Conservation (phyloP, 2,797 vertebrate genomes). For the Podarcis lilfordi region DNA sequence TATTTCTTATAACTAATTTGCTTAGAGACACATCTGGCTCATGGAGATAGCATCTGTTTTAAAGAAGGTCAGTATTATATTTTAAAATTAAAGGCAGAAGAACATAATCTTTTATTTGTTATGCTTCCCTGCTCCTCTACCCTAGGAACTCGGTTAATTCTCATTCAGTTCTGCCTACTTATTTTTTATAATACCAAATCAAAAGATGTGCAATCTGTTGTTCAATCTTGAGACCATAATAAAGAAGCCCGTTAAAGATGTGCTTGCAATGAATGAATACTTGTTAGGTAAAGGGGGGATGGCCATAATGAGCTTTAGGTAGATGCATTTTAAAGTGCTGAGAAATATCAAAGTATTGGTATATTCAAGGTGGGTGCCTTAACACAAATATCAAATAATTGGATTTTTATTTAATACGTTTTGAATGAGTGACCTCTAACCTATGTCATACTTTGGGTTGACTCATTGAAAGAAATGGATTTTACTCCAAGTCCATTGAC, state of each 20-base stretch:
- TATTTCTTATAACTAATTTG: constrained; percentile 78
- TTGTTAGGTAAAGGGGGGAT: neutral
- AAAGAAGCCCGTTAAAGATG: neutral
- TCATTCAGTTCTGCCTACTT: constrained; percentile 28
- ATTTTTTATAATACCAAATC: constrained; percentile 46
- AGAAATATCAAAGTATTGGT: constrained; percentile 9
- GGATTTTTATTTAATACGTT: neutral
- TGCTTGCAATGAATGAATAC: constrained; percentile 13
- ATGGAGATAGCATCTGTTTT: constrained; percentile 72
- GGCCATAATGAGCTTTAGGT: neutral
- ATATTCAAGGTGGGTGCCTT: neutral
- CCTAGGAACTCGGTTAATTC: constrained; percentile 50
- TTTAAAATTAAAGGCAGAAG: constrained; percentile 65
- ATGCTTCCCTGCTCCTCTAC: constrained; percentile 43
- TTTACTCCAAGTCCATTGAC: too few relatives aligned
- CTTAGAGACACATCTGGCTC: constrained; percentile 78
- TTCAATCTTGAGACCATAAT: constrained; percentile 41
- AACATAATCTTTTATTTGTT: constrained; percentile 62
- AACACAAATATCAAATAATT: neutral
- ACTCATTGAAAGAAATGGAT: too few relatives aligned
- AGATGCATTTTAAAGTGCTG: neutral
- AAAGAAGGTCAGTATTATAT: constrained; percentile 71
- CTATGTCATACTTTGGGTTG: neutral
- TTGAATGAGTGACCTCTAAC: neutral
- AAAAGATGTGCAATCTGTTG: constrained; percentile 45